Conservation (phyloP, 2,797 vertebrate species). For the Argyrosomus regius region DNA sequence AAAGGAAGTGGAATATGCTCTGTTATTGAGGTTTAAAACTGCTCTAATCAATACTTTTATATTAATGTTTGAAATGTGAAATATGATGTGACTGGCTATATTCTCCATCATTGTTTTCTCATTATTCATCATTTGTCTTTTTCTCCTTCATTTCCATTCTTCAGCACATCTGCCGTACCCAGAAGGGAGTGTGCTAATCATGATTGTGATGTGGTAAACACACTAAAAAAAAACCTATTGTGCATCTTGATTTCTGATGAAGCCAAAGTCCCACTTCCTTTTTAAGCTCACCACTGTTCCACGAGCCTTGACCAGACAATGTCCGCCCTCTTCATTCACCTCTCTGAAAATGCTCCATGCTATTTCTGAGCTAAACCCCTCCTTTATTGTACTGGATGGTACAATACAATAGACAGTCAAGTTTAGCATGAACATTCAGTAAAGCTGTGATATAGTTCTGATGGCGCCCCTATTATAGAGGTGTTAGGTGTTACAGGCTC, state of each 20-base stretch:
- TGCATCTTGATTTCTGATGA: not conserved
- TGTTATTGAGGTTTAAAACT: too few relatives aligned
- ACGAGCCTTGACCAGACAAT: not conserved
- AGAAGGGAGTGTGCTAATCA: not conserved
- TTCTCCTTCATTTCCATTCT: not conserved
- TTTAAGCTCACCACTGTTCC: not conserved
- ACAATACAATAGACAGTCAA: not conserved
- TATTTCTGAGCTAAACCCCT: too few relatives aligned
- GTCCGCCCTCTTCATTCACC: not conserved
- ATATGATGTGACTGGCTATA: too few relatives aligned
- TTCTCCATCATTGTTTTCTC: not conserved
- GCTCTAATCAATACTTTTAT: too few relatives aligned
- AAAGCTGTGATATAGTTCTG: not conserved
- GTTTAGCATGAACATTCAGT: too few relatives aligned
- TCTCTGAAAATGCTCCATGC: not conserved
- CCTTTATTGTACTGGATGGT: too few relatives aligned
- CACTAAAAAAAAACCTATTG: not conserved
- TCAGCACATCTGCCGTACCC: not conserved
- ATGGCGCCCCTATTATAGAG: not conserved
- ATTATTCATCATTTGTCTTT: not conserved
- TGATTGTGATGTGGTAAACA: not conserved
- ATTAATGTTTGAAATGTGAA: too few relatives aligned
- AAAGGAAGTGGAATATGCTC: too few relatives aligned
- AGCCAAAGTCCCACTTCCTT: not conserved
- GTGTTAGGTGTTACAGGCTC: too few relatives aligned